Percentiles rank a stretch among this genome's conserved stretches.
Conservation (phyloP, 2,797 vertebrate genomes). For the Scolopax rusticola region DNA sequence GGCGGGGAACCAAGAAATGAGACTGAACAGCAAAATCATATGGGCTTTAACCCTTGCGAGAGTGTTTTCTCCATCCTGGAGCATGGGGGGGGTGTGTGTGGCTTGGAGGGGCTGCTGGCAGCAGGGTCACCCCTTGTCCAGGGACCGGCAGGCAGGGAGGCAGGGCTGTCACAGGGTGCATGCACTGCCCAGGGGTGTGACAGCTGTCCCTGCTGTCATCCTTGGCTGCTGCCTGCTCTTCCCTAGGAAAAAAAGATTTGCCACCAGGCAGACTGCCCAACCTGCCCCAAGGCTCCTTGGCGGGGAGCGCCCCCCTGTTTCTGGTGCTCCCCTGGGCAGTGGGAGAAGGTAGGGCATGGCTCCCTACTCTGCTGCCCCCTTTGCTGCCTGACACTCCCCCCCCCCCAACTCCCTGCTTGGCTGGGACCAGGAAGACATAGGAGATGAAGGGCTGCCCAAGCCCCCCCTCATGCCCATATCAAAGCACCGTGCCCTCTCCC, state of each 20-base stretch:
- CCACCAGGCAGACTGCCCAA: accelerated
- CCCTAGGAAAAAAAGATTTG: not conserved
- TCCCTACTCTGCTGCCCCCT: not conserved
- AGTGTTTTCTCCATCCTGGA: not conserved
- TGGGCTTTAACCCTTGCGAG: not conserved
- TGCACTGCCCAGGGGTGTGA: accelerated
- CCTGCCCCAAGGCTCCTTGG: not conserved
- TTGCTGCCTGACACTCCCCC: not conserved
- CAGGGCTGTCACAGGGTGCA: not conserved
- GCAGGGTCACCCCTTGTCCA: accelerated
- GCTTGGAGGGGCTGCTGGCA: accelerated
- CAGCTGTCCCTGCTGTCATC: not conserved
- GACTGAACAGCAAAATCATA: not conserved
- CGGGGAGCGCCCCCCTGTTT: accelerated
- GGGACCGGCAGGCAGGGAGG: not conserved
- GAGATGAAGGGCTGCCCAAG: not conserved
- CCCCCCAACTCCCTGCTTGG: accelerated
- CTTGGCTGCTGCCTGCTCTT: not conserved
- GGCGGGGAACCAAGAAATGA: not conserved
- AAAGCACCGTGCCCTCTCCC: not conserved
- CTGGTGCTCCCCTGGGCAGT: accelerated
- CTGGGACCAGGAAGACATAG: not conserved
- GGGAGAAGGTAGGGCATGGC: not conserved
- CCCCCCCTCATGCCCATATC: not conserved
- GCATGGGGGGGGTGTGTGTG: not conserved